Base-by-base conservation (phyloP, 2,797 vertebrate species). In the Mus spretus region DNA sequence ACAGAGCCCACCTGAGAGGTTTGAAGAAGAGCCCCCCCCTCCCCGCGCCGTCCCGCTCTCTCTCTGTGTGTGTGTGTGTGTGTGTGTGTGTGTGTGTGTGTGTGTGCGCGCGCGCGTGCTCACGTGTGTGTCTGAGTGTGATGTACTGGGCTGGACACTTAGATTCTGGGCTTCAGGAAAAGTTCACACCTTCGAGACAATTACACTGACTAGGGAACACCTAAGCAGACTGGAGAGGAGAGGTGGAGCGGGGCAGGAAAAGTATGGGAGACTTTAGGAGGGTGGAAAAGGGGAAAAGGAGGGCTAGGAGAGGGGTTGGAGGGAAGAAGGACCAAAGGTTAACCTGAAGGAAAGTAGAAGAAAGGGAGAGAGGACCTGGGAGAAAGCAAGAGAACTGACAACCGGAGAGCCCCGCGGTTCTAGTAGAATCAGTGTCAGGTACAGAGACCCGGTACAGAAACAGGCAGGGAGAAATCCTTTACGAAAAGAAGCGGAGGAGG, bases 181-280 rank as follows among this genome's bases (percentile, higher is more conserved):
- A 96, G 97, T 95, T 95, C 20, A 6, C 55, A 91, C n/a, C 50
- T 61, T 86, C 37, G 1, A 8, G 28, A 72, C 80, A 40, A 61
- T 61, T 7, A n/a, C 11, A 37, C 74, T 86, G 88, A n/a, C 19
- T 24, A 59, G 24, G 55, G 26, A 47, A 0, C 31, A 24, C 17
- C 14, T 6, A 12, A 37, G 28, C 19, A 24, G 57, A 17, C 4
- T 17, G n/a, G 17, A 22, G 24, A 17, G 5, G 12, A 20, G 4
- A 24, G 12, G 4, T 1, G 0, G 53, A 22, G 19, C 17, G n/a
- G 3, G 19, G 17, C 26, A 53, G 78, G 11, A n/a, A 20, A 67
- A 26, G 67, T 17, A 9, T 26, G 9, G n/a, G 50, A 22, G 4
- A 4, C 7, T 26, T 26, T 19, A 7, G 28, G 44, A 20, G 9